Percentiles rank a stretch among this genome's conserved stretches.
These are phyloP conservation scores for Campoletis raptor DNA, from an alignment of 2,888 invertebrate species.

Conservation along the genomic window DNA sequence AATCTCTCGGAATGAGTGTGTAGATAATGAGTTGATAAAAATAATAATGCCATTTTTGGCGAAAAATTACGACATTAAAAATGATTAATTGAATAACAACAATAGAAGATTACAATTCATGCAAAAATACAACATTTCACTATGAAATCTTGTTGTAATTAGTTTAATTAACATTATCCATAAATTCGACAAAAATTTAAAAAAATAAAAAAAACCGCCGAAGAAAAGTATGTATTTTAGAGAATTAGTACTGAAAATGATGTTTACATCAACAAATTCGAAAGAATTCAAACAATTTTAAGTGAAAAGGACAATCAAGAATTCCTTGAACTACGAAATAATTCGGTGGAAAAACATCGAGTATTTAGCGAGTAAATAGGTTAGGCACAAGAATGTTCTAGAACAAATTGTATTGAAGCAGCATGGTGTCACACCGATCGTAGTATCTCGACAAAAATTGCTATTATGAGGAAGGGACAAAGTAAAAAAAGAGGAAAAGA, in stretches of 20 bases:
- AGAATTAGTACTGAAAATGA: background rate
- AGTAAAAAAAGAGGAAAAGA: background rate
- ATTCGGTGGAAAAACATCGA: background rate
- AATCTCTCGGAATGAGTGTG: too few relatives aligned
- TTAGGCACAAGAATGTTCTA: constrained; percentile 30
- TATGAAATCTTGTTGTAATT: background rate
- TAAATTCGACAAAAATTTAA: background rate
- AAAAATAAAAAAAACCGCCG: background rate
- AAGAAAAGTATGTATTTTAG: background rate
- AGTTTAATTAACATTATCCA: background rate
- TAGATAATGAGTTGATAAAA: too few relatives aligned
- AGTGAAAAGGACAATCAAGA: background rate
- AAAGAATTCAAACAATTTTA: background rate
- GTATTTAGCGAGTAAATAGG: background rate
- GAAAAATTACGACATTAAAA: background rate
- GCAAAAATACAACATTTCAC: background rate
- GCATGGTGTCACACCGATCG: background rate
- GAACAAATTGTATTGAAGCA: constrained; percentile 9
- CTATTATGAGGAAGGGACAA: background rate
- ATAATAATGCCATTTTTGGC: background rate
- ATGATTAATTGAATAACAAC: background rate
- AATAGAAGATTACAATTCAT: background rate
- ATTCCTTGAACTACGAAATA: background rate
- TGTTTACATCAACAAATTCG: background rate
- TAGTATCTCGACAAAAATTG: background rate